Evolutionary conservation across 2,113 vertebrate species (phyloP).

Genomic region (Myiagra hebetior): DNA sequence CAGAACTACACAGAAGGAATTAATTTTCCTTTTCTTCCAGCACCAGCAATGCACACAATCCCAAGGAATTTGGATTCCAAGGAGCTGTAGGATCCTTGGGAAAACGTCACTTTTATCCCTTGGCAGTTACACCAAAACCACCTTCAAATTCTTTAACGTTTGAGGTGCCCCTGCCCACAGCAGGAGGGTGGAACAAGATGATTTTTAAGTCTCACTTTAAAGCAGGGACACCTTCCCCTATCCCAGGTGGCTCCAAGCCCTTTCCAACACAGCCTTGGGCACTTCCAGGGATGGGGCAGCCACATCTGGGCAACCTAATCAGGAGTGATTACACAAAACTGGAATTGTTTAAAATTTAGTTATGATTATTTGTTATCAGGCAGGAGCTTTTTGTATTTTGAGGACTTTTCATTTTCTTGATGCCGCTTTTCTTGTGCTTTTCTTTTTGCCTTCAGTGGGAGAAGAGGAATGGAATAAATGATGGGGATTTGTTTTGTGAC

Average conservation of each 20-base stretch:
- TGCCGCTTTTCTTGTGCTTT: not conserved
- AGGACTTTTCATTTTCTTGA: not conserved
- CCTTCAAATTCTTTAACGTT: not conserved
- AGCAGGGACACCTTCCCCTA: not conserved
- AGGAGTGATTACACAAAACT: not conserved
- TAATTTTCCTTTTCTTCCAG: not conserved
- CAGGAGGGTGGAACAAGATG: rapidly evolving
- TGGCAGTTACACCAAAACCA: not conserved
- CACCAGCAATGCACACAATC: not conserved
- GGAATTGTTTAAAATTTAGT: not conserved
- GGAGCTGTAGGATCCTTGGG: not conserved
- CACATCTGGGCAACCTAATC: not conserved
- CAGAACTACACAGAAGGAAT: not conserved
- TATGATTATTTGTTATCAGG: not conserved
- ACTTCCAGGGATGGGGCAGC: not conserved
- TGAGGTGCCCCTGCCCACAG: not conserved
- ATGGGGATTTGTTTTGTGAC: not conserved
- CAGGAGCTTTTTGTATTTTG: not conserved
- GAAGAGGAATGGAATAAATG: not conserved
- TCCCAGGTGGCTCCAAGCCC: not conserved
- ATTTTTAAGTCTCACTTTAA: not conserved
- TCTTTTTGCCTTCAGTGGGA: not conserved
- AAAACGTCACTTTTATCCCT: not conserved
- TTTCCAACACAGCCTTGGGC: not conserved
- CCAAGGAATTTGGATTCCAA: not conserved